A percentile compares a stretch with the other conserved stretches of the same genome.
Evolutionary conservation across 2,113 vertebrate genomes (phyloP).

Genomic region (Sturnira hondurensis): DNA sequence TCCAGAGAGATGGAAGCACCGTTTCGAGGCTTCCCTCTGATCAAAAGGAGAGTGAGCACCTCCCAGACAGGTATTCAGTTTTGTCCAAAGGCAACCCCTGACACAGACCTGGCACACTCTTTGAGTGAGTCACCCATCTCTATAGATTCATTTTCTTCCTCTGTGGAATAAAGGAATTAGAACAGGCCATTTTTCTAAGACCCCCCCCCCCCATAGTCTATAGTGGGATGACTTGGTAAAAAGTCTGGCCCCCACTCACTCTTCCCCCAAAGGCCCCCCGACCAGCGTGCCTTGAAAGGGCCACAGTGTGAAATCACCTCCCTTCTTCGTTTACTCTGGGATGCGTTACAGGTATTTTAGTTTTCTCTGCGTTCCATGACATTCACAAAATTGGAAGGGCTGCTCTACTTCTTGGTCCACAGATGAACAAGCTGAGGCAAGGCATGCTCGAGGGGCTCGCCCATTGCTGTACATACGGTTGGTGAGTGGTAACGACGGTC

Average conservation of each 20-base stretch:
- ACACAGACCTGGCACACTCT: not conserved
- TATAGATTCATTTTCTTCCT: not conserved
- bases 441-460: not conserved
- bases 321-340: not conserved
- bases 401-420: not conserved
- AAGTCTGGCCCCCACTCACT: too few relatives aligned
- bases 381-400: not conserved
- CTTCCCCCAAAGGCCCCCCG: not conserved
- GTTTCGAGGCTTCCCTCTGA: not conserved
- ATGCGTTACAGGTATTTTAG: not conserved
- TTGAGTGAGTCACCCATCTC: not conserved
- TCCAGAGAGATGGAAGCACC: not conserved
- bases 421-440: not conserved
- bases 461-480: rapidly evolving
- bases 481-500: not conserved
- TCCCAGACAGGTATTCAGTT: not conserved
- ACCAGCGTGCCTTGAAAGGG: not conserved
- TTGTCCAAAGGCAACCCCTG: not conserved
- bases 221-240: not conserved
- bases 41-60: not conserved
- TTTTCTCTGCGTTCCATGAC: not conserved
- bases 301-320: rapidly evolving
- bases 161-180: not conserved
- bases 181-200: not conserved
- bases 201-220: not conserved